Conservation (phyloP, 2,888 invertebrate species). For the Rugalucina vietnamica region DNA sequence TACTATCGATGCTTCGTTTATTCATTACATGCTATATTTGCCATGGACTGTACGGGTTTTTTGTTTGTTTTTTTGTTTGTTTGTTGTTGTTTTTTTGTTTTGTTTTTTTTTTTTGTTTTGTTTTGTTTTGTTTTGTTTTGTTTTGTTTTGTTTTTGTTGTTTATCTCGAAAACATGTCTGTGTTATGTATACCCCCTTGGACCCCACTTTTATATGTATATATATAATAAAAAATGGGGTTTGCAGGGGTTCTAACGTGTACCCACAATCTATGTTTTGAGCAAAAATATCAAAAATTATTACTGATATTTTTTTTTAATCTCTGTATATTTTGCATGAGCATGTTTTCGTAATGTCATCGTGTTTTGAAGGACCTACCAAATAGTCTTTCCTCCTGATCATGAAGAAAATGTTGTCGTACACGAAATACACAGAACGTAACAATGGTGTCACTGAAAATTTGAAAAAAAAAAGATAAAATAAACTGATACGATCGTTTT, state of each 20-base stretch:
- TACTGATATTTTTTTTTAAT: not conserved
- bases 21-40: no score
- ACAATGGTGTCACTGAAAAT: slow-evolving; percentile 80
- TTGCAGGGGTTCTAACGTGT: not conserved
- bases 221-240: not conserved
- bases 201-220: not conserved
- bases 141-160: no score
- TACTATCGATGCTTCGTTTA: no score
- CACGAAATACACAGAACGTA: slow-evolving; percentile 82
- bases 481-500: no score
- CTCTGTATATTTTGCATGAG: not conserved
- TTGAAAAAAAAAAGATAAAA: no score
- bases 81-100: no score
- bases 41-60: no score
- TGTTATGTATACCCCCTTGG: not conserved
- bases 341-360: not conserved
- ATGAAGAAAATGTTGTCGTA: slow-evolving; percentile 80
- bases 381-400: slow-evolving; percentile 78
- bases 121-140: no score
- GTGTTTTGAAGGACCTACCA: slow-evolving; percentile 48
- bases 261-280: not conserved
- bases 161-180: no score
- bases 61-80: no score
- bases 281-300: not conserved
- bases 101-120: no score